These are phyloP conservation scores for Holacanthus passer DNA, from an alignment of 2,113 vertebrate genomes.

Conservation along the genomic window DNA sequence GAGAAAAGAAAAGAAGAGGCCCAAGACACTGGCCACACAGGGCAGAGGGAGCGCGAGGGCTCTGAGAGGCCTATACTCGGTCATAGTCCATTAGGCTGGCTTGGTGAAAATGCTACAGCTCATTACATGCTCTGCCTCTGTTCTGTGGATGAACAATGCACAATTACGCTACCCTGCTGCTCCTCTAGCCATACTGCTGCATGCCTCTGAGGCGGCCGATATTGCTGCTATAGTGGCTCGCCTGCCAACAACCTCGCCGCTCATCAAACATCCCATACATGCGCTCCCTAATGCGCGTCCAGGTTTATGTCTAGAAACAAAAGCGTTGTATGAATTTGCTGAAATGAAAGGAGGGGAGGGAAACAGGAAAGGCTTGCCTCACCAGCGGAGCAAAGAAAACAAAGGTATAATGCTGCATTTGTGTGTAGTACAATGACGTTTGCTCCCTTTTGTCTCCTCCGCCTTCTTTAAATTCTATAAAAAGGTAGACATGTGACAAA, in stretches of 20 bases:
- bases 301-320: slow-evolving; percentile 74
- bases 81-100: slow-evolving; percentile 85
- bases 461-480: slow-evolving; percentile 54
- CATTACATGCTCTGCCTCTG: slow-evolving; percentile 87
- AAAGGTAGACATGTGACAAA: slow-evolving; percentile 42
- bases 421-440: slow-evolving; percentile 64
- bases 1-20: slow-evolving; percentile 63
- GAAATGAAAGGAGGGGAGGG: slow-evolving; percentile 56
- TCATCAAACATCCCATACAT: slow-evolving; percentile 78
- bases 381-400: slow-evolving; percentile 53
- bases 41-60: slow-evolving; percentile 63
- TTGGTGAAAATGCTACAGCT: slow-evolving; percentile 83
- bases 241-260: slow-evolving; percentile 66
- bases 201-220: slow-evolving; percentile 71
- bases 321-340: slow-evolving; percentile 65
- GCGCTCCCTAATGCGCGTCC: slow-evolving; percentile 70
- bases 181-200: slow-evolving; percentile 68
- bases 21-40: slow-evolving; percentile 68
- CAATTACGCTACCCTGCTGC: slow-evolving; percentile 83
- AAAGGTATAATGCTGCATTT: slow-evolving; percentile 70
- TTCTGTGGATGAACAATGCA: slow-evolving; percentile 85
- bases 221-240: slow-evolving; percentile 63
- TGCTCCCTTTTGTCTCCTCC: slow-evolving; percentile 52
- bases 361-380: slow-evolving; percentile 52
- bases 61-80: slow-evolving; percentile 75